These are phyloP conservation scores for Caenorhabditis wallacei DNA, from an alignment of 2,888 invertebrate genomes.

Conservation along the genomic window DNA sequence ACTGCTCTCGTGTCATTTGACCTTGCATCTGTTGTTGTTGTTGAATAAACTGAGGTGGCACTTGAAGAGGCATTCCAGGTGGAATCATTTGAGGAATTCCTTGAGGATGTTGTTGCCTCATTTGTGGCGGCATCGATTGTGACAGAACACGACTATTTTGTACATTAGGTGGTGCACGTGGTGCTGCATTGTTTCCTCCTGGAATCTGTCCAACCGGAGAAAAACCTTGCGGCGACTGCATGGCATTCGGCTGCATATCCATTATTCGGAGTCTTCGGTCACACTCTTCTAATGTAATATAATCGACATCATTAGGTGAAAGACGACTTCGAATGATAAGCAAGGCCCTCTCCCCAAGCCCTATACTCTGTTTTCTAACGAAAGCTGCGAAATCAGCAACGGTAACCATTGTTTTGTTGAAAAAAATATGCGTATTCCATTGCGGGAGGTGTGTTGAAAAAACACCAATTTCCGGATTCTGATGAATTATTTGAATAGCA, in stretches of 20 bases:
- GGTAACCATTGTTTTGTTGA: not conserved
- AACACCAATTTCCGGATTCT: too few species aligned
- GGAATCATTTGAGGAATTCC: not conserved
- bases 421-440: too few species aligned
- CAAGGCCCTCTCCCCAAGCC: not conserved
- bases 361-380: not conserved
- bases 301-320: not conserved
- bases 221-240: not conserved
- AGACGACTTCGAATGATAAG: not conserved
- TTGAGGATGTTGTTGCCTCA: not conserved
- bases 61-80: not conserved
- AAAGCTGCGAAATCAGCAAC: not conserved
- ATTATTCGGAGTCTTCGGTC: not conserved
- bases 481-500: too few species aligned
- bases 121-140: not conserved
- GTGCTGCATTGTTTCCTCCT: not conserved
- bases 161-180: not conserved
- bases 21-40: not conserved
- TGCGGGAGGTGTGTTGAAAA: too few species aligned
- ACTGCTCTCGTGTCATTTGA: not conserved
- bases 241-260: not conserved
- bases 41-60: not conserved
- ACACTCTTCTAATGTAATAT: not conserved
- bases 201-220: not conserved
- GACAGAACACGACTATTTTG: not conserved